Base-by-base conservation (phyloP, 2,797 vertebrate genomes). In the Propithecus deckenii region DNA sequence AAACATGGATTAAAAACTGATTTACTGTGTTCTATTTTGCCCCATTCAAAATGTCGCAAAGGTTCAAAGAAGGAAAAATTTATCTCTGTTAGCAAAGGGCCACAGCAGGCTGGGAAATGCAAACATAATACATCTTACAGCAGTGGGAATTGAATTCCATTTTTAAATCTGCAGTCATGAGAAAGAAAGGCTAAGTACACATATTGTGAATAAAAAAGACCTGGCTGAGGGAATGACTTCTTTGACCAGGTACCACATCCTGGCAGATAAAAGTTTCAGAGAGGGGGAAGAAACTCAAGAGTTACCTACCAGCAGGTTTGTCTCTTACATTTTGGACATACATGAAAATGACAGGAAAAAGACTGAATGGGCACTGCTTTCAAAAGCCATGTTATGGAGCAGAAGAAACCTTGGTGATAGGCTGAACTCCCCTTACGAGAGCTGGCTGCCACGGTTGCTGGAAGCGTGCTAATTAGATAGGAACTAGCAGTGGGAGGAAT, bases 11-110 rank as follows among this genome's bases (percentile, higher is more conserved):
- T 91, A 96, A 84, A 95, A 91, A 84, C 4, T 67, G 69, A 32
- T 92, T 91, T 79, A 69, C 30, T 91, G 2, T 55, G 41, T 84
- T 94, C 48, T 61, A 46, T 91, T 97, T 94, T 92, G 52, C 61
- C 30, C 32, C 20, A n/a, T 89, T 96, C 61, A 55, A 91, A 95
- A 94, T 25, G 32, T 84, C 63, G 30, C 46, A 35, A 72, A 89
- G 32, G 17, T 91, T 92, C 74, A 76, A 41, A 91, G 75, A 28
- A n/a, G 69, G 15, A 7, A 80, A 69, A 57, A 30, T 43, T 63
- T 69, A 67, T 79, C 41, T 91, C n/a, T 86, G 17, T 76, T 86
- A 91, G 76, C 69, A 96, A 94, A 95, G 55, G 74, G 55, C 50
- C 69, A 92, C 50, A 76, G 48, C 28, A 90, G n/a, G 28, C 59